Base-by-base conservation (phyloP, 2,888 invertebrate genomes). In the Ennomos quercinarius region DNA sequence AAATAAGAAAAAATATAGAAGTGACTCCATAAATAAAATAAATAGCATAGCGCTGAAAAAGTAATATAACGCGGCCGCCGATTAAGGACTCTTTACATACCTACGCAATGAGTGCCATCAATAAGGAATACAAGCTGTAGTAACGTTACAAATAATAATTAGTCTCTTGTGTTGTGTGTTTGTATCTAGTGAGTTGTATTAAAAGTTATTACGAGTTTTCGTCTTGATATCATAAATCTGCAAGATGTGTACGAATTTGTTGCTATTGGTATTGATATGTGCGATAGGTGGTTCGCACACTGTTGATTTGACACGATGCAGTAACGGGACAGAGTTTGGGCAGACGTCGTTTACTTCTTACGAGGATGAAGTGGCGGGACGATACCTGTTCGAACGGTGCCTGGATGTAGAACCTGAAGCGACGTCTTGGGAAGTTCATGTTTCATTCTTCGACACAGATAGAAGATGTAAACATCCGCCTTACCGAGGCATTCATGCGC, bases 321-420 rank as follows among this genome's bases (percentile, higher is more conserved):
- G 69, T 43, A 69, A 76, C n/a, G 54, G 45, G 9, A 63, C 43
- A 4, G 52, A 63, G n/a, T 41, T 35, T 9, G 34, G 52, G 6
- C 63, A 75, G 55, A 70, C 71, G 9, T 73, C 71, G 9, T 73
- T 86, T 35, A 65, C 57, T 37, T 76, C 76, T 0, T 54, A 17
- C 0, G 11, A 41, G 1, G 80, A 79, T 43, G 70, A 71, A 0
- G 72, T 81, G 0, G 43, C 34, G 4, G 87, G 83, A n/a, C 76
- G 87, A 8, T 88, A 87, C 63, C 70, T 61, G 4, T 70, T 80
- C 4, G 72, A 81, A 47, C 77, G 80, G 66, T 89, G 89, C 60
- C 76, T 76, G 0, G 12, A 54, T 3, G 66, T 64, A 1, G 63
- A 69, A 9, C 64, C 63, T 2, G 63, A 65, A 0, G 56, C 66